phyloP scores from a whole-genome alignment of 2,888 invertebrate species.

The Heliconius cydno region DNA sequence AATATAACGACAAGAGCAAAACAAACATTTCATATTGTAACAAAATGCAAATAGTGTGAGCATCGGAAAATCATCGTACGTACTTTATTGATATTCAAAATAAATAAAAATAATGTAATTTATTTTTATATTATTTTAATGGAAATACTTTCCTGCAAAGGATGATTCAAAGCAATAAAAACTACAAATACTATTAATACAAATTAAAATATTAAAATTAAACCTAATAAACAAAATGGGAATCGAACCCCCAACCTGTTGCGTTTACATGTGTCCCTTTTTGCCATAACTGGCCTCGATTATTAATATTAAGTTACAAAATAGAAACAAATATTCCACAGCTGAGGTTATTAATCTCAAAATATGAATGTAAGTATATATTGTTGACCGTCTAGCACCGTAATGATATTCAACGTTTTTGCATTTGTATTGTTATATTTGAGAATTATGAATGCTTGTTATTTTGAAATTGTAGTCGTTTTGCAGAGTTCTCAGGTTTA shows the following conservation, averaged over 20 bases:
- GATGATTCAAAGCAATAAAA: too few species aligned
- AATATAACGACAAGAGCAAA: too few species aligned
- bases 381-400: conserved; percentile 18
- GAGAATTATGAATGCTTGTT: conserved; percentile 16
- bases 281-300: neutral
- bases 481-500: neutral
- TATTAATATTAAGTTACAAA: neutral
- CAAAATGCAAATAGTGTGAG: neutral
- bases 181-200: too few species aligned
- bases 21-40: neutral
- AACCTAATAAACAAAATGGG: neutral
- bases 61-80: neutral
- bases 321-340: neutral
- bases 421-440: conserved; percentile 13
- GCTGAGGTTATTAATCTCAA: conserved; percentile 8
- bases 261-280: neutral
- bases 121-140: too few species aligned
- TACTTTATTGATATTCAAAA: neutral
- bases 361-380: conserved; percentile 9
- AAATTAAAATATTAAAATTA: too few species aligned
- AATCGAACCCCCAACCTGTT: neutral
- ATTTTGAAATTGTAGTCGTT: neutral
- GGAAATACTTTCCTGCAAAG: too few species aligned
- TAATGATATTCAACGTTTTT: conserved; percentile 33
- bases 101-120: too few species aligned